Conservation (phyloP, 2,888 invertebrate species). For the Spodoptera exigua region DNA sequence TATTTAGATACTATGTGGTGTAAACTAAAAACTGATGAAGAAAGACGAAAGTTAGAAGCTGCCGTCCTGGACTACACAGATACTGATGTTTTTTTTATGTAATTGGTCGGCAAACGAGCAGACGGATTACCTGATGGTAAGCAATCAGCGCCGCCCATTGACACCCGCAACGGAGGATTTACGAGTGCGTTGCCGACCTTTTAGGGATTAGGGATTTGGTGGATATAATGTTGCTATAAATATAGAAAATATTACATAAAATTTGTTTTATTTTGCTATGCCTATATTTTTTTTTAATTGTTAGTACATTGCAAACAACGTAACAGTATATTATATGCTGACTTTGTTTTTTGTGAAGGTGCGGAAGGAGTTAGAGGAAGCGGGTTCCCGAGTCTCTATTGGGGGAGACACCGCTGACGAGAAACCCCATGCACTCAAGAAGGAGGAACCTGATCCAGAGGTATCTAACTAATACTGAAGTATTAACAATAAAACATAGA, state of each 20-base stretch:
- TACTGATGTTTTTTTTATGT: too few relatives aligned
- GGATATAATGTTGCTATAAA: slow-evolving; percentile 82
- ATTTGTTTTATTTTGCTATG: too few relatives aligned
- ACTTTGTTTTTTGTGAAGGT: slow-evolving; percentile 60
- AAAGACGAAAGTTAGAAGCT: slow-evolving; percentile 88
- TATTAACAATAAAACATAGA: too few relatives aligned
- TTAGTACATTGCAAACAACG: too few relatives aligned
- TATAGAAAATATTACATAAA: slow-evolving; percentile 80
- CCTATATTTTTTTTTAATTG: too few relatives aligned
- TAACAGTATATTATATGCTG: too few relatives aligned
- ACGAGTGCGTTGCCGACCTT: too few relatives aligned
- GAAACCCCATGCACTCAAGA: slow-evolving; percentile 89
- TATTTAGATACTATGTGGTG: slow-evolving; percentile 91
- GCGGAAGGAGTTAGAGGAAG: slow-evolving; percentile 83
- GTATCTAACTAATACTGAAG: slow-evolving; percentile 56
- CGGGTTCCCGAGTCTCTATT: slow-evolving; percentile 61
- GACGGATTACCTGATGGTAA: too few relatives aligned
- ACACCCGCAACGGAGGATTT: too few relatives aligned
- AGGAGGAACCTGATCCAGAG: slow-evolving; percentile 84
- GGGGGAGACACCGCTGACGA: slow-evolving; percentile 76
- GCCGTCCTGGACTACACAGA: slow-evolving; percentile 84
- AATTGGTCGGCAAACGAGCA: too few relatives aligned
- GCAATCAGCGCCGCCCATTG: too few relatives aligned
- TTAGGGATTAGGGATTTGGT: too few relatives aligned
- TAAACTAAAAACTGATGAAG: slow-evolving; percentile 90